Evolutionary conservation across 2,888 invertebrate genomes (phyloP).

Genomic region (Liopterus haemorrhoidalis): DNA sequence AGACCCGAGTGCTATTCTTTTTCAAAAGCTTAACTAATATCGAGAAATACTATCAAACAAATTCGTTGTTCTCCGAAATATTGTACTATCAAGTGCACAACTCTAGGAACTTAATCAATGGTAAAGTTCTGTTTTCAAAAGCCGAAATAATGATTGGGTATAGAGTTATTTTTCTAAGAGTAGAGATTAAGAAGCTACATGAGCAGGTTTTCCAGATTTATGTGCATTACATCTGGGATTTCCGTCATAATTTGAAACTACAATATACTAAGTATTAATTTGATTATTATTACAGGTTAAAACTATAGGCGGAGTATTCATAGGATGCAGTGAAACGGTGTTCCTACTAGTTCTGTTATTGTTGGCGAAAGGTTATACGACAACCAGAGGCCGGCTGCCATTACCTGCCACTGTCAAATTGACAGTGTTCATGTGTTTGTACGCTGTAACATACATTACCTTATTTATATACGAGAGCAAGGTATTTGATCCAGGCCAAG

Average conservation of each 20-base stretch:
- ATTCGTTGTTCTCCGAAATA: no score
- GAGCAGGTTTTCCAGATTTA: no score
- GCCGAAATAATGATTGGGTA: no score
- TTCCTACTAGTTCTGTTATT: conserved; percentile 74
- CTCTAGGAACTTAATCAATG: no score
- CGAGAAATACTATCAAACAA: no score
- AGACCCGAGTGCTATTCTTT: no score
- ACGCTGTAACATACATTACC: conserved; percentile 64
- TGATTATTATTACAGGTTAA: conserved; percentile 17
- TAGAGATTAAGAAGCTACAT: no score
- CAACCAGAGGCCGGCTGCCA: conserved; percentile 76
- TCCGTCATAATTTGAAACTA: background rate
- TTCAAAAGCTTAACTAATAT: no score
- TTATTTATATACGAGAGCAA: conserved; percentile 76
- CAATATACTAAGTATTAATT: background rate
- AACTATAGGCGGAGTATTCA: conserved; percentile 62
- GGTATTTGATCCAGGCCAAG: conserved; percentile 85
- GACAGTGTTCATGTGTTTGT: conserved; percentile 72
- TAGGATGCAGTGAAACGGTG: conserved; percentile 66
- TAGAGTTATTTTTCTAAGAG: no score
- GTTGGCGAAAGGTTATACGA: conserved; percentile 84
- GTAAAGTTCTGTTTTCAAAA: no score
- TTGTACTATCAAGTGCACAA: no score
- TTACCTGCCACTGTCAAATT: conserved; percentile 67
- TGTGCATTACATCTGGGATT: background rate